Conservation (phyloP, 2,797 vertebrate genomes). For the Galaxias olidus region DNA sequence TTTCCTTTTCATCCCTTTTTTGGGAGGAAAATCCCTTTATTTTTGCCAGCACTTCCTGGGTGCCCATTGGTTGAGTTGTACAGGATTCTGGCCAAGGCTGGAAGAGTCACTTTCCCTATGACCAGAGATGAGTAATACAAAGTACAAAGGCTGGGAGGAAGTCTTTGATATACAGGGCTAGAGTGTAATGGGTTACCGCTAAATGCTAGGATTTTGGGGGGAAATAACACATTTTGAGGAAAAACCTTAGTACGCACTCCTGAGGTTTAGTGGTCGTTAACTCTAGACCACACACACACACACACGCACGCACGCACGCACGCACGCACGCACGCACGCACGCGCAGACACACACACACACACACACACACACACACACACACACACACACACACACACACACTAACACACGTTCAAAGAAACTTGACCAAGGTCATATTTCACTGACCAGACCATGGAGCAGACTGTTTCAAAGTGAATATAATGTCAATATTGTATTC, state of each 20-base stretch:
- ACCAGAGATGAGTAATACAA: neutral
- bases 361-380: slow-evolving; percentile 4
- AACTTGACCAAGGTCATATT: neutral
- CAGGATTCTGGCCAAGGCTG: slow-evolving; percentile 48
- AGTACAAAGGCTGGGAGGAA: neutral
- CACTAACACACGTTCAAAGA: slow-evolving; percentile 19
- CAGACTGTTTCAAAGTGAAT: too few relatives aligned
- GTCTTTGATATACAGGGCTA: too few relatives aligned
- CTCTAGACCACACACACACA: slow-evolving; percentile 11
- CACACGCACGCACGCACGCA: neutral
- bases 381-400: slow-evolving; percentile 38
- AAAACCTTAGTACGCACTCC: slow-evolving; percentile 24
- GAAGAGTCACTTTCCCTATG: slow-evolving; percentile 1
- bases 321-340: slow-evolving; percentile 13
- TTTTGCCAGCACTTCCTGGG: slow-evolving; percentile 49
- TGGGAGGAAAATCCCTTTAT: slow-evolving; percentile 13
- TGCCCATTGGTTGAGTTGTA: slow-evolving; percentile 36
- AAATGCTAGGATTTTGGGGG: slow-evolving; percentile 37
- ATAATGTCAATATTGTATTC: too few relatives aligned
- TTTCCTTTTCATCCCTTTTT: slow-evolving; percentile 26
- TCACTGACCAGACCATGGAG: too few relatives aligned
- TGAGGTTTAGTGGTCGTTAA: slow-evolving; percentile 29
- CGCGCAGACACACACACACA: slow-evolving; percentile 4
- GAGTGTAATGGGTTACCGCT: neutral
- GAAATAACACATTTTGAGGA: slow-evolving; percentile 41